phyloP scores from a whole-genome alignment of 2,797 vertebrate genomes.

The Tragopan temminckii region DNA sequence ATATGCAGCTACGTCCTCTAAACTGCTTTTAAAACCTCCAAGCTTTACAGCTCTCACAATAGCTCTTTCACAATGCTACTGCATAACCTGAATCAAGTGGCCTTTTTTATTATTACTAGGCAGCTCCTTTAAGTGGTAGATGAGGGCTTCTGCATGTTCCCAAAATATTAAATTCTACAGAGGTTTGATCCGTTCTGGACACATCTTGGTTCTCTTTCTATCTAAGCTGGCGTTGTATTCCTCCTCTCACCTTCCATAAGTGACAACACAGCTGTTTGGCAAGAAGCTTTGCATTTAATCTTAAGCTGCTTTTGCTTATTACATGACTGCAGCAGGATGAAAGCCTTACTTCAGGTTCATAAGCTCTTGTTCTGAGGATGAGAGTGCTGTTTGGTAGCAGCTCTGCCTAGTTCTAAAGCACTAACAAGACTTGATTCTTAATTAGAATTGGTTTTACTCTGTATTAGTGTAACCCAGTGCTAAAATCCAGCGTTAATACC shows the following conservation, averaged over 20 bases:
- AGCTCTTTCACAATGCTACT: neutral
- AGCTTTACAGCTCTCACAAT: neutral
- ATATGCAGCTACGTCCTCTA: neutral
- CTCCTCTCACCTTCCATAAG: neutral
- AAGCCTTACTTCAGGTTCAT: neutral
- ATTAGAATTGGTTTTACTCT: neutral
- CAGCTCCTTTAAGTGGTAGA: neutral
- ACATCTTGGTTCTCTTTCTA: neutral
- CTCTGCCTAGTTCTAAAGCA: neutral
- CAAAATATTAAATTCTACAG: neutral
- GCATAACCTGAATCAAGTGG: neutral
- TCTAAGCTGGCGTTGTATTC: neutral
- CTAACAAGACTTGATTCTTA: neutral
- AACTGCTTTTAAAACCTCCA: neutral
- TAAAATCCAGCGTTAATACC: neutral
- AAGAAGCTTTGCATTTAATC: conserved; percentile 30
- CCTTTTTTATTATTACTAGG: neutral
- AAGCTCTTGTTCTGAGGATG: neutral
- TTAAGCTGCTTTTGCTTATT: conserved; percentile 16
- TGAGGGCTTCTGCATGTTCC: neutral
- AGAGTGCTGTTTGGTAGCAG: neutral
- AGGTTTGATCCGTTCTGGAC: neutral
- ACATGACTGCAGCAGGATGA: neutral
- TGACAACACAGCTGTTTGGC: neutral
- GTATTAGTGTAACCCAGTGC: neutral